These are phyloP conservation scores for Pachymerium ferrugineum DNA, from an alignment of 2,888 invertebrate genomes.

Conservation along the genomic window DNA sequence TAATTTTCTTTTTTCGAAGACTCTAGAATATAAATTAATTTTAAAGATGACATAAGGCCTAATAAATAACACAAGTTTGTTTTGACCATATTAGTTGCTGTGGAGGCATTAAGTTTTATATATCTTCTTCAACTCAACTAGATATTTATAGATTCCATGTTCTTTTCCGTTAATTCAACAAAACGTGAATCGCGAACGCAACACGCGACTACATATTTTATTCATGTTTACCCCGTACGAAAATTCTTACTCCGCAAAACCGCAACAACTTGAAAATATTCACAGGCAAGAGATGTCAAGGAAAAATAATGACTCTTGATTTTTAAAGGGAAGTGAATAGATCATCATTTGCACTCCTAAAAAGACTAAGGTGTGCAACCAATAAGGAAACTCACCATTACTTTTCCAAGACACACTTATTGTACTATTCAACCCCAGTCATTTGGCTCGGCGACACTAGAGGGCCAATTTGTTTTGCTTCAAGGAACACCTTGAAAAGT, in stretches of 20 bases:
- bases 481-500: constrained; percentile 14
- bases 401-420: constrained; percentile 7
- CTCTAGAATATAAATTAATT: too few species aligned
- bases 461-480: constrained; percentile 19
- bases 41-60: too few species aligned
- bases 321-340: too few species aligned
- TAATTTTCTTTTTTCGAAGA: too few species aligned
- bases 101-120: too few species aligned
- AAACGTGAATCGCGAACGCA: background rate
- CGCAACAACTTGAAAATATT: constrained; percentile 1
- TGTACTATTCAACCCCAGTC: constrained; percentile 11
- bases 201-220: constrained; percentile 10
- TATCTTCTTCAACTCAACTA: constrained; percentile 8
- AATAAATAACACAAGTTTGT: too few species aligned
- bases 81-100: too few species aligned
- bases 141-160: constrained; percentile 16
- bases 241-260: too few species aligned
- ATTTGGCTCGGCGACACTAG: background rate
- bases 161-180: background rate
- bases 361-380: background rate
- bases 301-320: too few species aligned
- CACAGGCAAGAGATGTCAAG: too few species aligned
- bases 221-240: too few species aligned
- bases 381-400: constrained; percentile 1
- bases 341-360: constrained; percentile 3